A percentile compares a stretch with the other conserved stretches of the same genome.
phyloP scores from a whole-genome alignment of 2,888 invertebrate species.

The Drosophila falleni region DNA sequence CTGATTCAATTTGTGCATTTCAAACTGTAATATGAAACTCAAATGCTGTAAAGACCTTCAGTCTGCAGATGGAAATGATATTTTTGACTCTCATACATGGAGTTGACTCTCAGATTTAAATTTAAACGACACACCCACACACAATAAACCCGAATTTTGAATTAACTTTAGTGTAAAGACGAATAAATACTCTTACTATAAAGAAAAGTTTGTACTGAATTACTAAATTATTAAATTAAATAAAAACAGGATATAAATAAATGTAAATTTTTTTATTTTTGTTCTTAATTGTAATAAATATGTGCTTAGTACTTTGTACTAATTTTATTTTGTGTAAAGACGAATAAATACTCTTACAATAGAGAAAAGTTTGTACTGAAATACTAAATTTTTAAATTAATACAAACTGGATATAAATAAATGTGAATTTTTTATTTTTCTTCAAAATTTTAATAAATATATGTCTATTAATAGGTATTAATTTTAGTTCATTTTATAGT shows the following conservation, averaged over 20 bases:
- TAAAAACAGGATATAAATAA: too few species aligned
- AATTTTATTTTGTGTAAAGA: background rate
- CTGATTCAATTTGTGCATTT: slow-evolving; percentile 41
- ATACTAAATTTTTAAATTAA: too few species aligned
- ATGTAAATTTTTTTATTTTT: too few species aligned
- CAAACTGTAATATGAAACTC: slow-evolving; percentile 7
- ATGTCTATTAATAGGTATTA: too few species aligned
- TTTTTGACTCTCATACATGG: slow-evolving; percentile 14
- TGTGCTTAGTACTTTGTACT: too few species aligned
- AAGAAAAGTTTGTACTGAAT: background rate
- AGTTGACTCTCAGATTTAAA: slow-evolving; percentile 17
- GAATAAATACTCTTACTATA: background rate
- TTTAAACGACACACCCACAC: slow-evolving; percentile 38
- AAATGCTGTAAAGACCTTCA: slow-evolving; percentile 34
- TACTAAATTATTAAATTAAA: too few species aligned
- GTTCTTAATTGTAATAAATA: too few species aligned
- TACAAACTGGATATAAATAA: too few species aligned
- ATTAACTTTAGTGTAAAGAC: background rate
- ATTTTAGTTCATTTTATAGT: too few species aligned
- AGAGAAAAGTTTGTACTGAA: background rate
- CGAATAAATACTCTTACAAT: background rate
- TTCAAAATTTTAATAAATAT: too few species aligned
- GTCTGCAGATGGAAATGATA: slow-evolving; percentile 16
- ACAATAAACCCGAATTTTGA: background rate
- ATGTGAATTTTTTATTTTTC: too few species aligned